A percentile compares a stretch with the other conserved stretches of the same genome.
Conservation (phyloP, 2,113 vertebrate genomes). For the Melanerpes aurifrons region DNA sequence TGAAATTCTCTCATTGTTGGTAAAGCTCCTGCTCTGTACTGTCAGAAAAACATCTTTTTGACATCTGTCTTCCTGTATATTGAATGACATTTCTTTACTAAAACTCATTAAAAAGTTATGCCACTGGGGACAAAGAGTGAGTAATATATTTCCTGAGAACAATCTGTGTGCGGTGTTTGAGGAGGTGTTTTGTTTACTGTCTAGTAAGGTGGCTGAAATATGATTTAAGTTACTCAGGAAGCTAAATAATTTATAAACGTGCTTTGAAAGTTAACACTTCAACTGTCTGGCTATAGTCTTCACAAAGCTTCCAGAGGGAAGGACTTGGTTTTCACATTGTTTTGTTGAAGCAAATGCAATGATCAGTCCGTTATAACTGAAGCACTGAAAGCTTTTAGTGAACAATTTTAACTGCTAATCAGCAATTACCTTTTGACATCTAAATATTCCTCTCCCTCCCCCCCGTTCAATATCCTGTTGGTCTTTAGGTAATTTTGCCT, state of each 20-base stretch:
- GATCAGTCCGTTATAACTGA: neutral
- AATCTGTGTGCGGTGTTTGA: neutral
- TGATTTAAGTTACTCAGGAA: neutral
- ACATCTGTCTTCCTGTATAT: neutral
- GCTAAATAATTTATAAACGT: neutral
- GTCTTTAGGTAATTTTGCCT: neutral
- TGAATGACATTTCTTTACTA: neutral
- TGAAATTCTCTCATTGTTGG: neutral
- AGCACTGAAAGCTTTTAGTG: neutral
- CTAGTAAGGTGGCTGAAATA: neutral
- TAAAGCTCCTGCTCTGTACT: neutral
- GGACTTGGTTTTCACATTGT: rapidly evolving
- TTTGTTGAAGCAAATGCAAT: neutral
- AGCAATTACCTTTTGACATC: neutral
- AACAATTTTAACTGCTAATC: neutral
- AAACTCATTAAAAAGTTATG: neutral
- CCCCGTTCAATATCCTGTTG: neutral
- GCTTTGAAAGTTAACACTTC: neutral
- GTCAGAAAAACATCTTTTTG: neutral
- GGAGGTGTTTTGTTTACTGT: neutral
- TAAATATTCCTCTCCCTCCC: neutral
- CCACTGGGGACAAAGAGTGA: neutral
- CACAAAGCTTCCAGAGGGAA: neutral
- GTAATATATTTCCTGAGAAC: neutral
- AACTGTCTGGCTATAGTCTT: neutral